Evolutionary conservation across 2,113 vertebrate genomes (phyloP).

Genomic region (Atherinomorus stipes): DNA sequence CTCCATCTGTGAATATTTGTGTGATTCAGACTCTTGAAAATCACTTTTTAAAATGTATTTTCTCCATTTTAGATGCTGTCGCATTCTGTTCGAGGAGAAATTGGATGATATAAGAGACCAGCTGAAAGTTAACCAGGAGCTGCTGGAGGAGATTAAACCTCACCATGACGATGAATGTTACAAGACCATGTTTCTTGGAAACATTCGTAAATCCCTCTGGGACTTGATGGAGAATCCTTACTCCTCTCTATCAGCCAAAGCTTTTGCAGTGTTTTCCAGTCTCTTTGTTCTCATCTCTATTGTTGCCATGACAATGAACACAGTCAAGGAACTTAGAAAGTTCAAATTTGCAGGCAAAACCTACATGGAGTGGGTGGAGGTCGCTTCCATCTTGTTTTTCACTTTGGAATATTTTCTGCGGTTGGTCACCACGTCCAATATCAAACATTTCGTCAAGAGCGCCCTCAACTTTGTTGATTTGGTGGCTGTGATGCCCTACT

Average conservation of each 20-base stretch:
- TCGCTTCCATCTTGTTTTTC: constrained; percentile 89
- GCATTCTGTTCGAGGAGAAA: constrained; percentile 90
- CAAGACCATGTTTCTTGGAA: constrained; percentile 84
- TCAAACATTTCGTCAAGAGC: constrained; percentile 87
- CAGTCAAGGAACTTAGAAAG: constrained; percentile 87
- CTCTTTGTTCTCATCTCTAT: constrained; percentile 92
- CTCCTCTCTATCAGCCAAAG: constrained; percentile 89
- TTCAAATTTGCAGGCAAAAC: constrained; percentile 81
- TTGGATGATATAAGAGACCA: constrained; percentile 88
- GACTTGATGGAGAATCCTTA: constrained; percentile 91
- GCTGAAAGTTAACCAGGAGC: constrained; percentile 89
- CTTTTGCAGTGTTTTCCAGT: constrained; percentile 89
- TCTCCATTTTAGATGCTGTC: constrained; percentile 82
- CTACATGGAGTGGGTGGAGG: constrained; percentile 89
- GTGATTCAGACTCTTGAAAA: not conserved
- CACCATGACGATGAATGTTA: constrained; percentile 79
- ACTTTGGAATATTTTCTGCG: constrained; percentile 88
- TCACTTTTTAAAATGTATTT: not conserved
- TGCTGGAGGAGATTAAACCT: constrained; percentile 88
- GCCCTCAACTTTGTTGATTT: constrained; percentile 89
- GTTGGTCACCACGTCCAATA: constrained; percentile 85
- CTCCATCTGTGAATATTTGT: constrained; percentile 16
- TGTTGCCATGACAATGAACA: constrained; percentile 91
- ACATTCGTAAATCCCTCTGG: constrained; percentile 84
- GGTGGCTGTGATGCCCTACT: constrained; percentile 92